A percentile compares a stretch with the other conserved stretches of the same genome.
Conservation (phyloP, 1,140 invertebrate species). For the Telenomus remus region DNA sequence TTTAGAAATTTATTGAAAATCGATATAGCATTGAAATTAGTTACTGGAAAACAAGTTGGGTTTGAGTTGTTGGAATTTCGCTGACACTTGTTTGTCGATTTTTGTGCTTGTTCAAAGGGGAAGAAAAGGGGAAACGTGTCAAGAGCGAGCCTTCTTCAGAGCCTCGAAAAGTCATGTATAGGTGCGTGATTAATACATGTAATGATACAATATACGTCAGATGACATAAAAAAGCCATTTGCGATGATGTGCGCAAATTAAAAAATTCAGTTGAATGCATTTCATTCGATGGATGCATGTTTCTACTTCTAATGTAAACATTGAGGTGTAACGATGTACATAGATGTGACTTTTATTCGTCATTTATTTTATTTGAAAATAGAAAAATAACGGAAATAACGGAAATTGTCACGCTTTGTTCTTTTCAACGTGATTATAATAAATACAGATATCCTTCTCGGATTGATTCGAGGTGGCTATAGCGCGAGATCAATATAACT, state of each 20-base stretch:
- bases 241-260: no score
- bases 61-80: constrained; percentile 8
- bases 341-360: no score
- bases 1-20: no score
- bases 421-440: no score
- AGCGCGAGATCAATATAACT: constrained; percentile 29
- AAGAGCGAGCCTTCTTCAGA: constrained; percentile 14
- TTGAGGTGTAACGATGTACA: no score
- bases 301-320: no score
- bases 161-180: constrained; percentile 13
- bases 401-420: no score
- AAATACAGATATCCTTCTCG: neutral
- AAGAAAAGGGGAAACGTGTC: constrained; percentile 16
- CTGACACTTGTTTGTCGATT: constrained; percentile 31
- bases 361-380: no score
- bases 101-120: constrained; percentile 9
- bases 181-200: neutral
- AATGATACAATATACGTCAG: neutral
- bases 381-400: no score
- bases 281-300: no score
- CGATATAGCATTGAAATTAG: no score
- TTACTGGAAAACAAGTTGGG: neutral
- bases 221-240: neutral
- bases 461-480: neutral
- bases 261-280: no score